phyloP scores from a whole-genome alignment of 2,113 vertebrate genomes.

The Corythoichthys haematopterus region DNA sequence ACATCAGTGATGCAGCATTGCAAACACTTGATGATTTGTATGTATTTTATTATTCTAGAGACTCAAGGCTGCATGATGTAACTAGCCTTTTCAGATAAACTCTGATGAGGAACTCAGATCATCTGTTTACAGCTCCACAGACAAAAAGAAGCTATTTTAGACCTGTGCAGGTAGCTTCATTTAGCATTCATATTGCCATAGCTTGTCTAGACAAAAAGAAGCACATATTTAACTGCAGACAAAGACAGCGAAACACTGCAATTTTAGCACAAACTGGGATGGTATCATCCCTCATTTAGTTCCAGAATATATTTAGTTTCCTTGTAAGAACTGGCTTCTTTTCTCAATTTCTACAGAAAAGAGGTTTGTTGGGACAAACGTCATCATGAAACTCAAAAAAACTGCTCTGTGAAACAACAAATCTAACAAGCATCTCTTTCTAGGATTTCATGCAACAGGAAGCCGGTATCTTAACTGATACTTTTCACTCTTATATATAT shows the following conservation, averaged over 20 bases:
- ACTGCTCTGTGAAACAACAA: background rate
- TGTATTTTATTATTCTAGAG: background rate
- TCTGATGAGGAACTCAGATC: background rate
- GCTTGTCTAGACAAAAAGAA: background rate
- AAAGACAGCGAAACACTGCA: slow-evolving; percentile 4
- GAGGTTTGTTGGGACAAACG: background rate
- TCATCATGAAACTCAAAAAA: slow-evolving; percentile 1
- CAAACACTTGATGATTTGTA: background rate
- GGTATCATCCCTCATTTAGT: background rate
- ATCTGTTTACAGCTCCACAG: background rate
- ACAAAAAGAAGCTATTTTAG: slow-evolving; percentile 4
- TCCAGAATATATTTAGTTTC: background rate
- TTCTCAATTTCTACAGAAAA: slow-evolving; percentile 11
- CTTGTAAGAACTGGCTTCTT: background rate
- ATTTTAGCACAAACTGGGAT: background rate
- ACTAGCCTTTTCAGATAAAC: background rate
- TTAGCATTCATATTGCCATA: background rate
- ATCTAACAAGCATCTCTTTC: background rate
- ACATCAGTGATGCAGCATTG: background rate
- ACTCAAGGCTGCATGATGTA: background rate
- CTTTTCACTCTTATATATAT: slow-evolving; percentile 4
- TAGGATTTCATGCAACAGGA: background rate
- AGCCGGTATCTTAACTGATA: background rate
- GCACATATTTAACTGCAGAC: background rate
- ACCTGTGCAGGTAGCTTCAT: slow-evolving; percentile 11